Base-by-base conservation (phyloP, 2,888 invertebrate species). In the Nemotelus pantherinus region DNA sequence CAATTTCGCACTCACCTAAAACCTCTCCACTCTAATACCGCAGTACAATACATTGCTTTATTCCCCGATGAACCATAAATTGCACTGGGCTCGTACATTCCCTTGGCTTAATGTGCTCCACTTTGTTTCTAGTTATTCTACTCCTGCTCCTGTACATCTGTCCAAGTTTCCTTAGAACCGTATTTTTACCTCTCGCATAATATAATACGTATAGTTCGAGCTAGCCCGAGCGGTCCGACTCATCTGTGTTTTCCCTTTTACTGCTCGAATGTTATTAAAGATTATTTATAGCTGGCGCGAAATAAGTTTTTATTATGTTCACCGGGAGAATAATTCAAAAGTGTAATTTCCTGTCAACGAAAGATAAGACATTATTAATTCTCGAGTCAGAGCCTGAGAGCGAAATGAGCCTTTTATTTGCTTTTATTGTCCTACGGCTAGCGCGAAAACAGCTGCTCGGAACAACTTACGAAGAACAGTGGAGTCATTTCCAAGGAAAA, bases 341-440 rank as follows among this genome's bases (percentile, higher is more conserved):
- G 81, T 81, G 81, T 81, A 81, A 81, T 81, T 81, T 81, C 81
- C 81, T 81, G 81, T 81, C 81, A 81, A 80, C 81, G 76, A 80
- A 78, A 81, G 81, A 81, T 81, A 81, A 81, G 80, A 80, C 79
- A 81, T 81, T 81, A 81, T 81, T 81, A 81, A 81, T 81, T 81
- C 79, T 78, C 45, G n/a, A 3, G 50, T 41, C 25, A 57, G 43
- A 79, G 77, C 80, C 80, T 78, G 77, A 79, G 80, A 80, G 65
- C 76, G 78, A 78, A 76, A 77, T 68, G 77, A 55, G 77, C 75
- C 78, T 77, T 75, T 78, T 78, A 71, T 71, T 71, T 57, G 71
- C 55, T 55, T 71, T 80, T 80, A 77, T 79, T 57, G 79, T 78
- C 77, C 77, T 78, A 43, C 76, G 80, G 81, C 79, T 80, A 78